Base-by-base conservation (phyloP, 2,888 invertebrate genomes). In the Hypomecis atomaria region DNA sequence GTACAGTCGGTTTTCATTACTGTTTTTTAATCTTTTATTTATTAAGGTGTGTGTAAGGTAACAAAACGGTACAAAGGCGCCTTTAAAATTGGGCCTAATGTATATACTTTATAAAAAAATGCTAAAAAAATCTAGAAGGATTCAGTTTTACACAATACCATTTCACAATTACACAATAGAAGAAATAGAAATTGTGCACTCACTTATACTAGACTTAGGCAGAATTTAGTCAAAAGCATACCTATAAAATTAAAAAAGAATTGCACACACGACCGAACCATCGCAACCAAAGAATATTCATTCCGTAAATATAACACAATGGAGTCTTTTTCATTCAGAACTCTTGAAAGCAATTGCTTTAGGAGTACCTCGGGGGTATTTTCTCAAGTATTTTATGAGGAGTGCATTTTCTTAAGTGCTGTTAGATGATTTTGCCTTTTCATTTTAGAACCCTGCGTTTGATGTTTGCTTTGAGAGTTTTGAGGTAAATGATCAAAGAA, bases 221-320 rank as follows among this genome's bases (percentile, higher is more conserved):
- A n/a, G n/a, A n/a, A n/a, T n/a, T n/a, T n/a, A n/a, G n/a, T n/a
- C n/a, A n/a, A n/a, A n/a, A n/a, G n/a, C n/a, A 6, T 36, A 5
- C 9, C 36, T 2, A 5, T 33, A 9, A 57, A 34, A 11, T 4
- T 42, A n/a, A 42, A 5, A 42, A 7, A 48, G n/a, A 33, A 6
- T 10, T 36, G 36, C 13, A 42, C 38, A 38, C 55, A 23, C 23
- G 23, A 23, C 1, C 3, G 23, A 59, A 45, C 11, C 47, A 38
- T 53, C 9, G 42, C 13, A 52, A 9, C 9, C 34, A 58, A 52
- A 47, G 49, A 62, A 65, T 64, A 65, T 62, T 70, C 60, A 67
- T 68, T 64, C 60, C 49, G 60, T 59, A 64, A 70, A 66, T 62
- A 67, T 45, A 54, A 53, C 58, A 63, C 65, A 65, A 67, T 63